Evolutionary conservation across 2,888 invertebrate genomes (phyloP).

Genomic region (Pteria penguin): DNA sequence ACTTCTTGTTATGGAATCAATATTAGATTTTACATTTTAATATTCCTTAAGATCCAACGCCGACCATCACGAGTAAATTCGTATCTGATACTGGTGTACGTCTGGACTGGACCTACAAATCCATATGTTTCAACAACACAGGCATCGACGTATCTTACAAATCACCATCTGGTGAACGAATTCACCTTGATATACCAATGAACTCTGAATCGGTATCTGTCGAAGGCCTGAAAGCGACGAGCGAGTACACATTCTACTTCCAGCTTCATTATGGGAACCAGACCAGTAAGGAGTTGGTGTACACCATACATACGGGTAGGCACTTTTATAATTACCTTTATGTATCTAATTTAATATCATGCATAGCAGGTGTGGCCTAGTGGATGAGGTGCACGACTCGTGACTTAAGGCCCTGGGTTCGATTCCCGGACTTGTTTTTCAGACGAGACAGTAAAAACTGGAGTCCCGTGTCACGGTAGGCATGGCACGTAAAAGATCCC

Average conservation of each 20-base stretch:
- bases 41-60: not conserved
- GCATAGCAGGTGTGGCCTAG: too few species aligned
- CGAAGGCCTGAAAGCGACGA: not conserved
- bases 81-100: not conserved
- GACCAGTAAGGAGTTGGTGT: not conserved
- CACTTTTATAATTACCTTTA: not conserved
- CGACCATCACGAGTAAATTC: not conserved
- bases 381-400: too few species aligned
- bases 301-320: not conserved
- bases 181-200: not conserved
- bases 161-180: not conserved
- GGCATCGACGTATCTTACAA: not conserved
- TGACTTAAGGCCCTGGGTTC: too few species aligned
- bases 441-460: too few species aligned
- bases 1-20: too few species aligned
- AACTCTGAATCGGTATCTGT: not conserved
- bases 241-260: not conserved
- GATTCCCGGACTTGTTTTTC: too few species aligned
- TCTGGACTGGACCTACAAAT: not conserved
- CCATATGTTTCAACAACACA: not conserved
- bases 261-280: not conserved
- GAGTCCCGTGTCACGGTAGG: too few species aligned
- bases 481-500: too few species aligned
- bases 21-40: too few species aligned
- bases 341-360: too few species aligned